A percentile compares a stretch with the other conserved stretches of the same genome.
These are phyloP conservation scores for Malachius bipustulatus DNA, from an alignment of 2,888 invertebrate species.

Conservation along the genomic window DNA sequence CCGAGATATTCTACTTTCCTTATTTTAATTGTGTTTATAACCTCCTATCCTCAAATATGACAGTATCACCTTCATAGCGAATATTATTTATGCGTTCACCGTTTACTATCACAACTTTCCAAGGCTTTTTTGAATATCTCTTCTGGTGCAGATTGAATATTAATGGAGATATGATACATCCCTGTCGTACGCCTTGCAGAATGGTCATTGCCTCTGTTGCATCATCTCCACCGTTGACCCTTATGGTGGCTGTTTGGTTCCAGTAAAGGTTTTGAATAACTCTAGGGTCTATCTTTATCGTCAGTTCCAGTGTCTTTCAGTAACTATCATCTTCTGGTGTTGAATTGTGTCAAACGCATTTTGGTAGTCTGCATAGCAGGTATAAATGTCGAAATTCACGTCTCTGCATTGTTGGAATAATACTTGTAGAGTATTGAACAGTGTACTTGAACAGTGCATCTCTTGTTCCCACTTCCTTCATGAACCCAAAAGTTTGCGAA, in stretches of 20 bases:
- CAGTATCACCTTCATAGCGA: neutral
- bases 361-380: neutral
- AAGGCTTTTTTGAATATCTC: neutral
- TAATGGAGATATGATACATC: neutral
- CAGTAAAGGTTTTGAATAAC: neutral
- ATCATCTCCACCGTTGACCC: neutral
- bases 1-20: no score
- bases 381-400: neutral
- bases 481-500: neutral
- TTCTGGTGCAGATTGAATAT: neutral
- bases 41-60: neutral
- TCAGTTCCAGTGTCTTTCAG: no score
- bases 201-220: neutral
- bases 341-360: conserved; percentile 1
- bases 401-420: neutral
- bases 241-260: conserved; percentile 3
- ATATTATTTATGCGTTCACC: neutral
- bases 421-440: neutral
- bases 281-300: no score
- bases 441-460: no score
- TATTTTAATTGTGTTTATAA: no score
- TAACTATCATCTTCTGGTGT: neutral
- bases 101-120: neutral
- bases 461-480: neutral
- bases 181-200: neutral